These are phyloP conservation scores for Tapera naevia DNA, from an alignment of 2,797 vertebrate species.

Conservation along the genomic window DNA sequence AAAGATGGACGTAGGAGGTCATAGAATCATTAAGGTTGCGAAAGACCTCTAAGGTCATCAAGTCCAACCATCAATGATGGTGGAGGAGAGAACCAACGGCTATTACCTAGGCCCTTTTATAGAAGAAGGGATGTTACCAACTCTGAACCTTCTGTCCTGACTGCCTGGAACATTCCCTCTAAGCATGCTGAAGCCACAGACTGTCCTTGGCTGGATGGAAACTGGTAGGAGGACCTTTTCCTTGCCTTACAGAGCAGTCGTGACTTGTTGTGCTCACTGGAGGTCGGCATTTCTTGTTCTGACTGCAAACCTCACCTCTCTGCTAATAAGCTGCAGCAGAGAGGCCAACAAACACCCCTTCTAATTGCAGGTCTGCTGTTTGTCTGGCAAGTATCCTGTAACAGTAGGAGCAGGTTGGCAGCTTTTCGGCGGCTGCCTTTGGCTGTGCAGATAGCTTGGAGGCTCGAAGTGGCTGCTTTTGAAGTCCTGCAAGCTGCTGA, in stretches of 20 bases:
- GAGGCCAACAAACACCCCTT: slow-evolving; percentile 3
- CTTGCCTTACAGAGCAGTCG: neutral
- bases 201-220: neutral
- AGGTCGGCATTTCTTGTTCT: neutral
- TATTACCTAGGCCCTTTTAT: neutral
- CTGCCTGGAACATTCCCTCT: neutral
- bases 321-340: slow-evolving; percentile 15
- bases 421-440: neutral
- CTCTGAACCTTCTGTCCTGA: neutral
- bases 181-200: neutral
- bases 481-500: slow-evolving; percentile 57
- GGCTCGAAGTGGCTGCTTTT: slow-evolving; percentile 35
- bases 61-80: neutral
- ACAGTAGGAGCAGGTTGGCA: slow-evolving; percentile 45
- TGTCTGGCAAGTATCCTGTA: slow-evolving; percentile 38
- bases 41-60: too few species aligned
- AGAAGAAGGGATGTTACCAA: neutral
- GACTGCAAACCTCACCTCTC: neutral
- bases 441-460: neutral
- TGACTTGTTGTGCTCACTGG: neutral
- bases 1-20: neutral
- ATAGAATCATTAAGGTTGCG: too few species aligned
- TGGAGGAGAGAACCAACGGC: neutral
- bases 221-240: neutral
- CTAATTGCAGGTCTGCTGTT: slow-evolving; percentile 34